Conservation (phyloP, 1,140 invertebrate species). For the Euwallacea similis region DNA sequence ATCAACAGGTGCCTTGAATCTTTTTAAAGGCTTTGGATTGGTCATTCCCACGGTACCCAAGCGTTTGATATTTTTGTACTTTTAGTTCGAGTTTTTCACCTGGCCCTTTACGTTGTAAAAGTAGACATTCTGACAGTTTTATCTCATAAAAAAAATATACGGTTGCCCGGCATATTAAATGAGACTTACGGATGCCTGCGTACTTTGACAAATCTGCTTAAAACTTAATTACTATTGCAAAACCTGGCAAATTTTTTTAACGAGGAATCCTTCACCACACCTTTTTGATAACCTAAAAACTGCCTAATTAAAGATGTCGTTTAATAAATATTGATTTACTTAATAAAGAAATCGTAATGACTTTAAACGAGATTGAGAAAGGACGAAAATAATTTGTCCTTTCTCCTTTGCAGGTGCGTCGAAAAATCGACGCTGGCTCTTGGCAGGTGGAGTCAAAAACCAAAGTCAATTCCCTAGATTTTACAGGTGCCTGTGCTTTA, state of each 20-base stretch:
- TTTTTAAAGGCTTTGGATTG: slow-evolving; percentile 18
- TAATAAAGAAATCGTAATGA: background rate
- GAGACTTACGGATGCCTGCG: too few relatives aligned
- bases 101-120: background rate
- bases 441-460: slow-evolving; percentile 33
- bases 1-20: slow-evolving; percentile 25
- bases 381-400: slow-evolving; percentile 23
- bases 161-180: too few relatives aligned
- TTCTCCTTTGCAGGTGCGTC: slow-evolving; percentile 25
- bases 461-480: slow-evolving; percentile 36
- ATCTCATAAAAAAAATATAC: too few relatives aligned
- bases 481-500: slow-evolving; percentile 30
- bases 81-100: slow-evolving; percentile 1
- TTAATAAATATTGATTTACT: background rate
- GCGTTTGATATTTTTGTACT: background rate
- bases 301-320: background rate
- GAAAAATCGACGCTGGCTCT: slow-evolving; percentile 11
- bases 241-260: too few relatives aligned
- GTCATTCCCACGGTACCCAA: slow-evolving; percentile 21
- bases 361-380: slow-evolving; percentile 4
- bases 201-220: too few relatives aligned
- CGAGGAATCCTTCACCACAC: too few relatives aligned
- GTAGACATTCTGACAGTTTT: too few relatives aligned
- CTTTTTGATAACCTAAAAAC: background rate
- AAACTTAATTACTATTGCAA: too few relatives aligned